Evolutionary conservation across 2,797 vertebrate genomes (phyloP), one percentile per base, ranked within the genome.

Genomic region (Hephaestus fuliginosus): DNA sequence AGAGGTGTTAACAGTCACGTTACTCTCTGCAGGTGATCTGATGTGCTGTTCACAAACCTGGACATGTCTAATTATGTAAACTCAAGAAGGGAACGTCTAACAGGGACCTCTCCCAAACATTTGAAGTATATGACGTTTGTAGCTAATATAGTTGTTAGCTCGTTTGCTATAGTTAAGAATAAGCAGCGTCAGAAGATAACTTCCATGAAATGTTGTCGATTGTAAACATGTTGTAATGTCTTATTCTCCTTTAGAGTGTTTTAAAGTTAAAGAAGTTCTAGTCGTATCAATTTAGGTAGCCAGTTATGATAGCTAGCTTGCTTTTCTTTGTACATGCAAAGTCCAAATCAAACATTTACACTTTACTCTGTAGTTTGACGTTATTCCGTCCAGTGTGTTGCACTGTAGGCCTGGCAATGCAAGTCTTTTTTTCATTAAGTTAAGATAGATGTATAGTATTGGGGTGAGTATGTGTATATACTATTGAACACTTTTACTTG

Each of bases 1-100:
- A 83, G 78, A 78, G 78, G 60, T 49, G 70, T 84, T 86, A 56
- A 14, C 53, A 63, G 72, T 61, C 28, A 57, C 53, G 30, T 69
- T 77, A 55, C 25, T 25, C 17, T 61, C 39, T 62, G n/a, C 76
- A 44, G 14, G 46, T 75, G 41, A 84, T 78, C 62, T 28, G 44
- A 20, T 76, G 28, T 7, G 33, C 20, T 43, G 9, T 85, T 72
- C 28, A 52, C 60, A 46, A 58, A 67, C 36, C 17, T 60, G 22
- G 36, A 48, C 41, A 36, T 71, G 60, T 74, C 3, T 41, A 25
- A 33, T 63, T 36, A 41, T 70, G 41, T 39, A 18, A 43, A 20
- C 64, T 44, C 46, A 22, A 33, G 17, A 14, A 33, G 30, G 12
- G 78, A 22, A 53, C 28, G 15, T n/a, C 25, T n/a, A 49, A 11